phyloP scores from a whole-genome alignment of 2,888 invertebrate genomes.

The Luperina testacea region DNA sequence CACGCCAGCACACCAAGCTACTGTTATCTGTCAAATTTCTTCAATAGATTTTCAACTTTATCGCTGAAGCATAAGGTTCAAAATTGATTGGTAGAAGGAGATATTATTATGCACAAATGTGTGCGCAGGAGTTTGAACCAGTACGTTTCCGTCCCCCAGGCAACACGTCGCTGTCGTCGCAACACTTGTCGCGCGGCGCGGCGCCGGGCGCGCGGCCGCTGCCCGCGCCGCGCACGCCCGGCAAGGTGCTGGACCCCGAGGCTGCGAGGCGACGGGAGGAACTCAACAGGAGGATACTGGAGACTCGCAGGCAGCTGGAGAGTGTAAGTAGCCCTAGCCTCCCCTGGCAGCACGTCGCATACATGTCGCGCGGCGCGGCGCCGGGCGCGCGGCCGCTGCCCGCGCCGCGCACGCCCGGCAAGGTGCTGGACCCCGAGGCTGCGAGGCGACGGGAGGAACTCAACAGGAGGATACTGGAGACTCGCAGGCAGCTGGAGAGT shows the following conservation, averaged over 20 bases:
- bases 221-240: slow-evolving; percentile 89
- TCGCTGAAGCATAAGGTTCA: too few species aligned
- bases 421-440: not conserved
- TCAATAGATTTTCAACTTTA: too few species aligned
- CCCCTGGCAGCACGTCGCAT: too few species aligned
- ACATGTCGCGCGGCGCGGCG: too few species aligned
- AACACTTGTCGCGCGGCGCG: slow-evolving; percentile 82
- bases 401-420: too few species aligned
- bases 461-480: not conserved
- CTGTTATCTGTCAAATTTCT: too few species aligned
- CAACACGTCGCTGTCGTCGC: slow-evolving; percentile 91
- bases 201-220: slow-evolving; percentile 85
- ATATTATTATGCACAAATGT: not conserved
- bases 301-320: slow-evolving; percentile 96
- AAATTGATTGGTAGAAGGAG: not conserved
- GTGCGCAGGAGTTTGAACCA: too few species aligned
- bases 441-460: not conserved
- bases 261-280: slow-evolving; percentile 93
- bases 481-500: too few species aligned
- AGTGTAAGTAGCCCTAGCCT: slow-evolving; percentile 71
- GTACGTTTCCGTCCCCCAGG: slow-evolving; percentile 65
- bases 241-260: slow-evolving; percentile 91
- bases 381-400: too few species aligned
- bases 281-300: slow-evolving; percentile 93
- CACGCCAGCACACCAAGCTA: too few species aligned